These are phyloP conservation scores for Diarsia brunnea DNA, from an alignment of 2,888 invertebrate species.

Conservation along the genomic window DNA sequence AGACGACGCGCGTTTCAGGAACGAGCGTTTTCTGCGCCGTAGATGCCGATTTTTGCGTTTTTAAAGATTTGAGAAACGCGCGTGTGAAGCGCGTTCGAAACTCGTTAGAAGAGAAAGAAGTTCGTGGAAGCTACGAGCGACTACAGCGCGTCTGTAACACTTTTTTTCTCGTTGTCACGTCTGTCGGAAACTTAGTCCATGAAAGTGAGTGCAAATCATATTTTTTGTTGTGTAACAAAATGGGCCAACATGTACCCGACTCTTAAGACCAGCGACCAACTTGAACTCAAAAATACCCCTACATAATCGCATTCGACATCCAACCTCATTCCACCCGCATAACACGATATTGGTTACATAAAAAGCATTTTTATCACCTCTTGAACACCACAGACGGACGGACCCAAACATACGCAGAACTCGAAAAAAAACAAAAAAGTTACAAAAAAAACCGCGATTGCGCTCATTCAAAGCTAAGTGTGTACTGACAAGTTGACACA, in stretches of 20 bases:
- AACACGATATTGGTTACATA: constrained; percentile 35
- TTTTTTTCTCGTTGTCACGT: not conserved
- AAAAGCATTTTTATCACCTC: constrained; percentile 51
- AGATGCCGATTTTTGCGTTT: too few relatives aligned
- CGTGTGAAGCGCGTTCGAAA: too few relatives aligned
- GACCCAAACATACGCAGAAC: constrained; percentile 26
- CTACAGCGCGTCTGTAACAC: too few relatives aligned
- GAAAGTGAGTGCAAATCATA: not conserved
- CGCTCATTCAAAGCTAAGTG: constrained; percentile 51
- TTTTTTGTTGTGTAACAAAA: not conserved
- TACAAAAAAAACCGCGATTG: constrained; percentile 49
- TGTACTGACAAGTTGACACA: constrained; percentile 52
- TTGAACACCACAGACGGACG: constrained; percentile 36
- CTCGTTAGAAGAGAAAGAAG: too few relatives aligned
- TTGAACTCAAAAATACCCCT: constrained; percentile 20
- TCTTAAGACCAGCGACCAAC: not conserved
- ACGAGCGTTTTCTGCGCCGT: too few relatives aligned
- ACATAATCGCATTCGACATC: not conserved
- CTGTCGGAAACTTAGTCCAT: not conserved
- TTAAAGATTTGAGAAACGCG: too few relatives aligned
- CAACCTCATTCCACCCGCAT: constrained; percentile 38
- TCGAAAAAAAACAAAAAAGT: constrained; percentile 10
- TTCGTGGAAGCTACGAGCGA: too few relatives aligned
- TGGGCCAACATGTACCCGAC: not conserved
- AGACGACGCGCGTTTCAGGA: too few relatives aligned